Base-by-base conservation (phyloP, 2,113 vertebrate species). In the Thomomys bottae region DNA sequence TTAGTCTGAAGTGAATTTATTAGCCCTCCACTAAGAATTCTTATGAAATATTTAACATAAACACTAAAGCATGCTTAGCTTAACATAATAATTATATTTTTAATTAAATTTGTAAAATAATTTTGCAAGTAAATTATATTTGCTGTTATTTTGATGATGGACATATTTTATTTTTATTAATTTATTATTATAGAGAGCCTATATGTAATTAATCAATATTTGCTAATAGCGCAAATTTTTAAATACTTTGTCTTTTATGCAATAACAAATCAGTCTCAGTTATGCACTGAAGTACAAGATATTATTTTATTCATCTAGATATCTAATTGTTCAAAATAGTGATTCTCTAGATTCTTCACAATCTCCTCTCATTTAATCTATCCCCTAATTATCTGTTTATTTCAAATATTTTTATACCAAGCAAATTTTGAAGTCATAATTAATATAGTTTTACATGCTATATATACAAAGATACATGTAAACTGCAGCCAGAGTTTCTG, bases 1-100 rank as follows among this genome's bases (percentile, higher is more conserved):
- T 94, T 87, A 67, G 72, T 84, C 8, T 77, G 14, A 81, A 79
- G 76, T 73, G 38, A 84, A 20, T 92, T 93, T 89, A 89, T 49
- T 89, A 81, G 54, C 18, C 4, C 75, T 79, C 81, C 61, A 78
- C 18, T 92, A 45, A 84, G 68, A 80, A 88, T 30, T 94, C 34
- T 57, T 75, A 92, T 87, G 68, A 92, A 72, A 24, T 49, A 71
- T 15, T 38, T 26, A 80, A 76, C 42, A 84, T 76, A 26, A 80
- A 80, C 38, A 84, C 72, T 87, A 79, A 91, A 77, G 3, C 45
- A 75, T n/a, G 23, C 14, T 87, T 66, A 75, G 38, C 12, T 86
- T 59, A 86, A 79, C 24, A 36, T 5, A 24, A 82, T 66, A 38
- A 54, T n/a, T n/a, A n/a, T n/a, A n/a, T n/a, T n/a, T n/a, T n/a